Base-by-base conservation (phyloP, 2,888 invertebrate genomes). In the Resseliella maxima region DNA sequence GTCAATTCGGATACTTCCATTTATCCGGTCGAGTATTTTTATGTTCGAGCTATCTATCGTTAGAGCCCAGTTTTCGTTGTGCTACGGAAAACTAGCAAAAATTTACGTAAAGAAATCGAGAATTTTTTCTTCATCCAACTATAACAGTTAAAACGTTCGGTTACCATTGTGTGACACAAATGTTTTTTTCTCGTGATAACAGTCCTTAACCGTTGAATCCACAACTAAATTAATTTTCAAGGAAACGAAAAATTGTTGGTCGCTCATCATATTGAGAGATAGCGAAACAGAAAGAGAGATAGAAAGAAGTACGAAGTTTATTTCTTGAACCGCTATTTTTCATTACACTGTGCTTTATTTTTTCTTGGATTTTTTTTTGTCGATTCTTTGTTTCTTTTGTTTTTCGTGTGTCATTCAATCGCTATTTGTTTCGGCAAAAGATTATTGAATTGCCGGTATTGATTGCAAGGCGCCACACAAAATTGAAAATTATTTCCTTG, bases 1-100 rank as follows among this genome's bases (percentile, higher is more conserved):
- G 88, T 88, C 87, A 87, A 86, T 86, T 88, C 87, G 87, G 87
- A 86, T 86, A 86, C 86, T 86, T 88, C 87, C 54, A 85, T 86
- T 85, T 46, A 85, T 86, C 86, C 87, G 87, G 87, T 87, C 85
- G 87, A 83, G 72, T 72, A 38, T 38, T 72, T 59, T 59, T 54
- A n/a, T n/a, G n/a, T n/a, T n/a, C n/a, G n/a, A n/a, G n/a, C 24
- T n/a, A 1, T 59, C 45, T 46, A 50, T 85, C 85, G 85, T 46
- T 24, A 59, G 3, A 27, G n/a, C 35, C 15, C 83, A 8, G 46
- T 50, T n/a, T n/a, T n/a, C n/a, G n/a, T n/a, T n/a, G n/a, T n/a
- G n/a, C n/a, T n/a, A n/a, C n/a, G n/a, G n/a, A n/a, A n/a, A n/a
- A n/a, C n/a, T n/a, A n/a, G 46, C 18, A 18, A 50, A 18, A 50